Evolutionary conservation across 1,140 invertebrate species (phyloP), one percentile per base, ranked within the genome.

Genomic region (Drosophila truncata): DNA sequence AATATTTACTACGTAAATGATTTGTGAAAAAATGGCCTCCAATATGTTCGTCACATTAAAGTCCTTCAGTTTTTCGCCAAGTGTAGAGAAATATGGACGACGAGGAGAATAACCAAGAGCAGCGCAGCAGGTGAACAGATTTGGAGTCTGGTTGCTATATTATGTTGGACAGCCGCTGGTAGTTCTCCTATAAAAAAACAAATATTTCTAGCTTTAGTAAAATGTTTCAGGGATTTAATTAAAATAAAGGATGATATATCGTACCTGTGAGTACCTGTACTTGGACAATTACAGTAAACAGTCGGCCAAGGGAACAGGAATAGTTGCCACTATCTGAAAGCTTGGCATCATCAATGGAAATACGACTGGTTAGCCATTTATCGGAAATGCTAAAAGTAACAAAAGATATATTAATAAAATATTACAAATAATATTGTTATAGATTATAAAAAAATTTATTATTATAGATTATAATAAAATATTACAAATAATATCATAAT

Each of bases 191-290:
- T 10, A 25, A 80, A 73, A 2, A 50, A 80, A 73, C 2, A 50
- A 3, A 65, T 18, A 23, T 5, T 23, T 23, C 0, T 10, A 16
- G 46, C 9, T 10, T 47, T 31, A 59, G 14, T 29, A 47, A 8
- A 35, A 13, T n/a, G 3, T 0, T 39, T 52, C 9, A 29, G 3
- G 4, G 3, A 3, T 2, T 2, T 1, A n/a, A 46, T 9, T 55
- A 5, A 9, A 23, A 4, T 11, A 33, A 9, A 4, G 1, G 6
- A 25, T 25, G 25, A 25, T 25, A 25, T 25, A 8, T 10, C 67
- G 64, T 70, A 93, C 93, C 93, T 79, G 92, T 93, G 11, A 93
- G 80, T 29, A 93, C 92, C 85, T 93, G 93, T 31, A 93, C 93
- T 66, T 93, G 91, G 18, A 93, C 93, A 60, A 92, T 92, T 14